A percentile compares a stretch with the other conserved stretches of the same genome.
These are phyloP conservation scores for Dendrophyllia cribrosa DNA, from an alignment of 64 coral and sea anemone species.

Conservation along the genomic window DNA sequence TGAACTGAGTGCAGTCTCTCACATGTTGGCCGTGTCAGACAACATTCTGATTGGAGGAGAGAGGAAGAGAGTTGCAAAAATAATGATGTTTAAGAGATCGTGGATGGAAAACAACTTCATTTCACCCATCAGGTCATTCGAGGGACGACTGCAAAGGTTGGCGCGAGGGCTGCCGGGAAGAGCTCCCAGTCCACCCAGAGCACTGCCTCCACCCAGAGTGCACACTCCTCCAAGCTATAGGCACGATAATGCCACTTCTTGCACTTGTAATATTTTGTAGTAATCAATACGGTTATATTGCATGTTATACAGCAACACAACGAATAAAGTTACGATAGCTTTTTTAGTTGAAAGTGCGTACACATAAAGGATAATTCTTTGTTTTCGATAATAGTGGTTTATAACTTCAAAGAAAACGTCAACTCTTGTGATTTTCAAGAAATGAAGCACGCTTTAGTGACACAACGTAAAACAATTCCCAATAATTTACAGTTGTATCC, in stretches of 20 bases:
- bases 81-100: background rate
- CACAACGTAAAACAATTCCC: too few species aligned
- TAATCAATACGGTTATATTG: background rate
- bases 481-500: too few species aligned
- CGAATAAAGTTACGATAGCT: too few species aligned
- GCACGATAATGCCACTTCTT: background rate
- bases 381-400: too few species aligned
- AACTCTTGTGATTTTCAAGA: too few species aligned
- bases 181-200: background rate
- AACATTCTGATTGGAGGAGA: slow-evolving; percentile 32
- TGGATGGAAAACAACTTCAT: slow-evolving; percentile 16
- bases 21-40: slow-evolving; percentile 20
- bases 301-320: too few species aligned
- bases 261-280: background rate
- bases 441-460: too few species aligned
- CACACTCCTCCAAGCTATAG: too few species aligned
- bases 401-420: too few species aligned
- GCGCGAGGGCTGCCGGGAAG: slow-evolving; percentile 7
- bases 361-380: too few species aligned
- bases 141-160: background rate
- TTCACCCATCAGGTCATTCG: background rate
- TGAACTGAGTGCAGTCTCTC: slow-evolving; percentile 9
- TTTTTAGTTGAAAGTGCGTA: too few species aligned
- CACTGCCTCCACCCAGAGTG: background rate
- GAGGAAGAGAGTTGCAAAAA: slow-evolving; percentile 8